Evolutionary conservation across 1,140 invertebrate species (phyloP).

Genomic region (Apis dorsata): DNA sequence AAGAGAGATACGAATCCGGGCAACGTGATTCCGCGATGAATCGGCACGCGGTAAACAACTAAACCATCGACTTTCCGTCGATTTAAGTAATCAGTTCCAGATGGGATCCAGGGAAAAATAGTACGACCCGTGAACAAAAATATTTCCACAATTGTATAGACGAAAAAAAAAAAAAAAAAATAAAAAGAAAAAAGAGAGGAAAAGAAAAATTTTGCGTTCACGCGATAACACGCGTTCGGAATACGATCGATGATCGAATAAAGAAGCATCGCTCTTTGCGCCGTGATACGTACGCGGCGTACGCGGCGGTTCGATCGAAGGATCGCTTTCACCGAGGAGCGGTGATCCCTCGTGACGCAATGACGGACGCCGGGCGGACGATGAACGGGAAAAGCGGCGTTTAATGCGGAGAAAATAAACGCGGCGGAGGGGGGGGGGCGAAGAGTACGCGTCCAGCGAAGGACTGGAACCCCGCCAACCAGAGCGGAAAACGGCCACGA

Average conservation of each 20-base stretch:
- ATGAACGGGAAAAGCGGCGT: slow-evolving; percentile 45
- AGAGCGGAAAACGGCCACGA: slow-evolving; percentile 39
- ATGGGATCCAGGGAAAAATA: neutral
- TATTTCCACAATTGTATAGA: neutral
- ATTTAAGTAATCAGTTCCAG: slow-evolving; percentile 23
- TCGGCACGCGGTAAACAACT: neutral
- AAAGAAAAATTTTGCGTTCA: too few species aligned
- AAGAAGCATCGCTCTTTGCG: neutral
- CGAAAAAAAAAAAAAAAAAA: too few species aligned
- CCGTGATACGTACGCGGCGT: too few species aligned
- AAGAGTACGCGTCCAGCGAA: slow-evolving; percentile 8
- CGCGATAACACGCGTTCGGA: too few species aligned
- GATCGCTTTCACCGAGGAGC: slow-evolving; percentile 37
- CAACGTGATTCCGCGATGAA: slow-evolving; percentile 4
- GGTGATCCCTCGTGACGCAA: slow-evolving; percentile 41
- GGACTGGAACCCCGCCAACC: slow-evolving; percentile 41
- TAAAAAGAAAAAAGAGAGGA: too few species aligned
- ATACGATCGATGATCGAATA: too few species aligned
- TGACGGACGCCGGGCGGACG: neutral
- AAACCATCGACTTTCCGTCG: neutral
- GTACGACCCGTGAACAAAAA: neutral
- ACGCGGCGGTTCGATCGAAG: neutral
- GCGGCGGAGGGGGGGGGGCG: slow-evolving; percentile 22
- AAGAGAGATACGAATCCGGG: slow-evolving; percentile 12
- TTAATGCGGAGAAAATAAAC: slow-evolving; percentile 29